These are phyloP conservation scores for Tenualosa thibaudeaui DNA, from an alignment of 2,797 vertebrate species.

Conservation along the genomic window DNA sequence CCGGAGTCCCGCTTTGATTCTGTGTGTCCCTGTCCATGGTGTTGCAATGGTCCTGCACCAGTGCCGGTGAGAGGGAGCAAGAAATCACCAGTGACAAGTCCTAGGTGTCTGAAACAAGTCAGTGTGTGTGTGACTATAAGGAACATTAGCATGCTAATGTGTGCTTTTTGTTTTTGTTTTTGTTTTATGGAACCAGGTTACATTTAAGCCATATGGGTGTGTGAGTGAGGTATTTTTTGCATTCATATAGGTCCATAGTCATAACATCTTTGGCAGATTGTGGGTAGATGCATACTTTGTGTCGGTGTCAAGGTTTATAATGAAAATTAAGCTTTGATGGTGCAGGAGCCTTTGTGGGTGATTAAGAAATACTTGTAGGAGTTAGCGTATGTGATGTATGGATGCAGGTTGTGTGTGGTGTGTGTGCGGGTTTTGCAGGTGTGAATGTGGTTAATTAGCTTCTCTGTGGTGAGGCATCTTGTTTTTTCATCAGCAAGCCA, in stretches of 20 bases:
- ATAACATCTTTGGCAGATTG: not conserved
- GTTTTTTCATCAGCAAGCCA: slow-evolving; percentile 57
- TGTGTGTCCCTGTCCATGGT: slow-evolving; percentile 34
- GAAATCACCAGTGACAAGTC: not conserved
- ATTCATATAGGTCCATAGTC: not conserved
- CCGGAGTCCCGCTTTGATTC: not conserved
- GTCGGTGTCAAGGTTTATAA: not conserved
- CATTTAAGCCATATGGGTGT: not conserved
- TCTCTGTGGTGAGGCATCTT: slow-evolving; percentile 48
- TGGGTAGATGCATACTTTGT: not conserved
- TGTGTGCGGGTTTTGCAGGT: slow-evolving; percentile 42
- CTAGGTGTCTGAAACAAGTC: not conserved
- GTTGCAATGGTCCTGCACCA: not conserved
- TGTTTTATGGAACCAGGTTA: not conserved
- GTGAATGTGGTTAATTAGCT: slow-evolving; percentile 58
- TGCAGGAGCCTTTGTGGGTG: not conserved
- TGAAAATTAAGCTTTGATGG: not conserved
- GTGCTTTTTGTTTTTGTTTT: not conserved
- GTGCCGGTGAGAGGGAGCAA: too few species aligned
- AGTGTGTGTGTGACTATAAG: too few species aligned
- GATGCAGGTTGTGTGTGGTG: not conserved
- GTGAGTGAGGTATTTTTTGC: not conserved
- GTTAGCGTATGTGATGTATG: not conserved
- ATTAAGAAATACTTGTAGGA: not conserved
- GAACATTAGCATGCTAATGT: not conserved